Percentiles rank a stretch among this genome's conserved stretches.
Evolutionary conservation across 2,113 vertebrate genomes (phyloP).

Genomic region (Argyrosomus japonicus): DNA sequence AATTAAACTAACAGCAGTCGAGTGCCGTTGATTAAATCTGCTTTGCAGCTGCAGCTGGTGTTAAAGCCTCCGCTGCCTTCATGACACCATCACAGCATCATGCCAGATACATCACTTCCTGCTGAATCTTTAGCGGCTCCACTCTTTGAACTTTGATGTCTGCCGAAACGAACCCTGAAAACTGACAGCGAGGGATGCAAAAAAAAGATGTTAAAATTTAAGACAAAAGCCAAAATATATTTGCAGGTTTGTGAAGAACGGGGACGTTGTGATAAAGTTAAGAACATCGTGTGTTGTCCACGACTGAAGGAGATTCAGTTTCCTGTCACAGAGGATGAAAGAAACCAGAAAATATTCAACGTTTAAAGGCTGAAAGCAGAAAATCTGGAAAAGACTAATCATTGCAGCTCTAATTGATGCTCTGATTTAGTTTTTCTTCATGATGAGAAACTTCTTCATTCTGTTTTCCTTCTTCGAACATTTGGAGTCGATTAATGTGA

Average conservation of each 20-base stretch:
- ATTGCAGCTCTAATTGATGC: no score
- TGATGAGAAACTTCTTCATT: neutral
- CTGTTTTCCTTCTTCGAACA: neutral
- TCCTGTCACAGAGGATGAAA: no score
- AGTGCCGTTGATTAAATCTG: constrained; percentile 1
- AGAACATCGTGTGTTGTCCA: no score
- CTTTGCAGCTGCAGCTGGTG: neutral
- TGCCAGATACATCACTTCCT: neutral
- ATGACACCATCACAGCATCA: neutral
- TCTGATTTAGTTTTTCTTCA: neutral
- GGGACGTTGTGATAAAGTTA: neutral
- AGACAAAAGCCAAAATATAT: neutral
- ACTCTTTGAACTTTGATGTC: no score
- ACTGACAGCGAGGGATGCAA: no score
- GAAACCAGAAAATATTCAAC: no score
- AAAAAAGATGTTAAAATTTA: neutral
- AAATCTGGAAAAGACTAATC: no score
- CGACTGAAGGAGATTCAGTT: no score
- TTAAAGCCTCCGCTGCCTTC: neutral
- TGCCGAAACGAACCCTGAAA: neutral
- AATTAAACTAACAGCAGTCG: constrained; percentile 13
- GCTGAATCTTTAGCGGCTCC: neutral
- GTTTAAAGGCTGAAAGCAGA: no score
- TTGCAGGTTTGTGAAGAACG: neutral
- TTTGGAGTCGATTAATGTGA: neutral